A percentile compares a stretch with the other conserved stretches of the same genome.
Evolutionary conservation across 2,888 invertebrate genomes (phyloP).

Genomic region (Coleophora flavipennella): DNA sequence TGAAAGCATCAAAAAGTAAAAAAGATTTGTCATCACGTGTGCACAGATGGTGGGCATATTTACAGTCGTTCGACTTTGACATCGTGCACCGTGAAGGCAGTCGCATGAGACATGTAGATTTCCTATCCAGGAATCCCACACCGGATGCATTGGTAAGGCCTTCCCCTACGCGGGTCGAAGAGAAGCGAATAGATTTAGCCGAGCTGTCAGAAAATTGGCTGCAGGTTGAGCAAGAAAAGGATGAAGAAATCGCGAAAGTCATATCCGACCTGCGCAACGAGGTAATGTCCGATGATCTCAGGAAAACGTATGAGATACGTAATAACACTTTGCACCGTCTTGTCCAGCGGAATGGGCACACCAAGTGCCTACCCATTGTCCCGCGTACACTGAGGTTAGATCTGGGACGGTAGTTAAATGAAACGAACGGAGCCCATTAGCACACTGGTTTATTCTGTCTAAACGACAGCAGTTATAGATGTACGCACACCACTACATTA

Average conservation of each 20-base stretch:
- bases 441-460: too few species aligned
- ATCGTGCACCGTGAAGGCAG: slow-evolving; percentile 5
- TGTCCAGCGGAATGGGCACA: slow-evolving; percentile 14
- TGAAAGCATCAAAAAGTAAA: slow-evolving; percentile 14
- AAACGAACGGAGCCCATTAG: too few species aligned
- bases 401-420: too few species aligned
- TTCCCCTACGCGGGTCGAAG: slow-evolving; percentile 1
- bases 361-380: slow-evolving; percentile 12
- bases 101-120: slow-evolving; percentile 12
- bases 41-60: slow-evolving; percentile 16
- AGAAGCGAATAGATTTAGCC: slow-evolving; percentile 6
- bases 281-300: not conserved
- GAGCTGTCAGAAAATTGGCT: slow-evolving; percentile 7
- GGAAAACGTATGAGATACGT: slow-evolving; percentile 11
- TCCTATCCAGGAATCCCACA: slow-evolving; percentile 10
- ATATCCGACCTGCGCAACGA: not conserved
- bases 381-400: slow-evolving; percentile 15
- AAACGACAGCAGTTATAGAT: too few species aligned
- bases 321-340: slow-evolving; percentile 9
- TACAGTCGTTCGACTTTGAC: slow-evolving; percentile 14
- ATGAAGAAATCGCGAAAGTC: slow-evolving; percentile 3
- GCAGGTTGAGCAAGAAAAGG: slow-evolving; percentile 5
- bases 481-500: too few species aligned
- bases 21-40: too few species aligned
- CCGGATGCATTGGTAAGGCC: too few species aligned